Base-by-base conservation (phyloP, 2,888 invertebrate genomes). In the Drosophila paramelanica region DNA sequence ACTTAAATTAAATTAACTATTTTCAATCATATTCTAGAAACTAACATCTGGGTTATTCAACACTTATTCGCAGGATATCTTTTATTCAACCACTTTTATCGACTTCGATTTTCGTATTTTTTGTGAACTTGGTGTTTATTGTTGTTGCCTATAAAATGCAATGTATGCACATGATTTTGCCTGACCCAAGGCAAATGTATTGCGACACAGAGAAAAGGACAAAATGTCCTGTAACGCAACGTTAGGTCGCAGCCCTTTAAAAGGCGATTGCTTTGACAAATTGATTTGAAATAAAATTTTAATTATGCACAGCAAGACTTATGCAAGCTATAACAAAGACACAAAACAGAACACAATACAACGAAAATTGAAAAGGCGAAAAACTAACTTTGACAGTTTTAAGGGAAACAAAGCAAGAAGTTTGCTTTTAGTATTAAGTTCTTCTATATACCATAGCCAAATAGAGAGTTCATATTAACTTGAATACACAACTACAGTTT, bases 181-280 rank as follows among this genome's bases (percentile, higher is more conserved):
- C 51, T 59, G 46, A 49, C 74, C 66, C 66, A 43, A 55, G 66
- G 69, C 78, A 71, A 78, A 73, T 81, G 73, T 72, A 64, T 80
- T 77, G 78, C 17, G 73, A 73, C 75, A 86, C 58, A 78, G 67
- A 66, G 64, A 71, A 68, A 70, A 67, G 64, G 70, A 76, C 64
- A 67, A 27, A 20, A 31, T 23, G 14, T 10, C 17, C 17, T 20
- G 14, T 13, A 1, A 3, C 14, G 23, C 11, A 5, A 6, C 8
- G 7, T 51, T 58, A 51, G 51, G 14, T 47, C 36, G 39, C 49
- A 53, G 57, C 68, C 53, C 41, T 41, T 57, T 67, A 57, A 56
- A 57, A 31, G 43, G 39, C 50, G 55, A 66, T 66, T 56, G 56
- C 65, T 49, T 43, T 52, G 64, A 45, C 46, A 75, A 73, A 69